These are phyloP conservation scores for Metopia argyrocephala DNA, from an alignment of 2,888 invertebrate species.

Conservation along the genomic window DNA sequence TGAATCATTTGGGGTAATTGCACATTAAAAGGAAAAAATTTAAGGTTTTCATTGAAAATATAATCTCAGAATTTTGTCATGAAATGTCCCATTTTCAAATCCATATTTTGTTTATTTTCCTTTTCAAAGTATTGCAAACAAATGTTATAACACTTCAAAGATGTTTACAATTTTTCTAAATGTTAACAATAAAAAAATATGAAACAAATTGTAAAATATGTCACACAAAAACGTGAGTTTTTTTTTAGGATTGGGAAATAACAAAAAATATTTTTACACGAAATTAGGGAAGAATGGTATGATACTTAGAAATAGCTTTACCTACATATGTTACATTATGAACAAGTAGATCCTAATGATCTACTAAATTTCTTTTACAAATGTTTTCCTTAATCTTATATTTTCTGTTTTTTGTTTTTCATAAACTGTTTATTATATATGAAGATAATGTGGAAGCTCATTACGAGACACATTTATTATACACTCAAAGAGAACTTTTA, in stretches of 20 bases:
- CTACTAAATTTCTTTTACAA: conserved; percentile 9
- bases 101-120: not conserved
- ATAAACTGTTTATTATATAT: not conserved
- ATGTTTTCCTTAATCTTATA: conserved; percentile 14
- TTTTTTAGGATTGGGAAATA: conserved; percentile 48
- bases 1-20: not conserved
- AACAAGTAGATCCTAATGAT: conserved; percentile 43
- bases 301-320: not conserved
- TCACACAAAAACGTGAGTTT: conserved; percentile 57
- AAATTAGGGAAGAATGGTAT: conserved; percentile 26
- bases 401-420: conserved; percentile 2
- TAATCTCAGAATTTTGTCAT: too few relatives aligned
- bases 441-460: conserved; percentile 29
- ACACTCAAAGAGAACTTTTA: not conserved
- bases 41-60: too few relatives aligned
- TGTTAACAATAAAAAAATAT: not conserved
- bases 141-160: conserved; percentile 50
- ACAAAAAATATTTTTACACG: conserved; percentile 9
- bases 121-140: conserved; percentile 29
- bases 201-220: conserved; percentile 45
- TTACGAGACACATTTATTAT: not conserved
- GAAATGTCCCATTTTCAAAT: not conserved
- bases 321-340: conserved; percentile 38
- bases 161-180: conserved; percentile 38
- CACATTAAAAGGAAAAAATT: not conserved